phyloP scores from a whole-genome alignment of 2,113 vertebrate species.

The Calonectris borealis region DNA sequence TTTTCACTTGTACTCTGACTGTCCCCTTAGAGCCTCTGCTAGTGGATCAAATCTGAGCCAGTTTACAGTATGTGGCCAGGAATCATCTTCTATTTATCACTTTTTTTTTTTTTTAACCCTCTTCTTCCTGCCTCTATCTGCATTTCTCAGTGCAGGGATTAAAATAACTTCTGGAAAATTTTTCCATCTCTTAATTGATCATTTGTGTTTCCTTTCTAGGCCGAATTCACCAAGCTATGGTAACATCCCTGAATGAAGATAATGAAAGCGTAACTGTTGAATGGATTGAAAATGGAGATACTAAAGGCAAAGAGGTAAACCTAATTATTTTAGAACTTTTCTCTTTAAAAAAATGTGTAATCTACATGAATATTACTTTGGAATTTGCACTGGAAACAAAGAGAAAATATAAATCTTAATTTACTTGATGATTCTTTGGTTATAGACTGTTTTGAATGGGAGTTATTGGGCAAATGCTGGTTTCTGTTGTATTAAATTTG shows the following conservation, averaged over 20 bases:
- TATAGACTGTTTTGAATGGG: background rate
- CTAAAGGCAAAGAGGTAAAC: slow-evolving; percentile 94
- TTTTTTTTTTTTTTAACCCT: background rate
- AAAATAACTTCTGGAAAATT: background rate
- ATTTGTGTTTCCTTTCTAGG: slow-evolving; percentile 72
- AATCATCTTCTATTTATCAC: background rate
- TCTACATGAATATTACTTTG: background rate
- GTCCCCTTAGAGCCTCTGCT: background rate
- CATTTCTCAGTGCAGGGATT: background rate
- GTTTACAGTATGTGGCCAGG: background rate
- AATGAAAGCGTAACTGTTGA: slow-evolving; percentile 95
- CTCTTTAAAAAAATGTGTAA: background rate
- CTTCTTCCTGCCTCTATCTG: background rate
- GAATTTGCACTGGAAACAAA: background rate
- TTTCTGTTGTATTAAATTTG: background rate
- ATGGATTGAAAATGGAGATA: slow-evolving; percentile 97
- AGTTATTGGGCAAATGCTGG: background rate
- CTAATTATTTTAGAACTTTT: background rate
- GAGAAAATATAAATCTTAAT: background rate
- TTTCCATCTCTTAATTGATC: background rate
- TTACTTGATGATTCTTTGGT: background rate
- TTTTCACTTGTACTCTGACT: background rate
- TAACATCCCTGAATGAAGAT: slow-evolving; percentile 92
- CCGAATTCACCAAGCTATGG: slow-evolving; percentile 96
- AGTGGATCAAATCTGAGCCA: background rate